Percentiles rank a stretch among this genome's conserved stretches.
These are phyloP conservation scores for Alligator sinensis DNA, from an alignment of 2,113 vertebrate genomes.

Conservation along the genomic window DNA sequence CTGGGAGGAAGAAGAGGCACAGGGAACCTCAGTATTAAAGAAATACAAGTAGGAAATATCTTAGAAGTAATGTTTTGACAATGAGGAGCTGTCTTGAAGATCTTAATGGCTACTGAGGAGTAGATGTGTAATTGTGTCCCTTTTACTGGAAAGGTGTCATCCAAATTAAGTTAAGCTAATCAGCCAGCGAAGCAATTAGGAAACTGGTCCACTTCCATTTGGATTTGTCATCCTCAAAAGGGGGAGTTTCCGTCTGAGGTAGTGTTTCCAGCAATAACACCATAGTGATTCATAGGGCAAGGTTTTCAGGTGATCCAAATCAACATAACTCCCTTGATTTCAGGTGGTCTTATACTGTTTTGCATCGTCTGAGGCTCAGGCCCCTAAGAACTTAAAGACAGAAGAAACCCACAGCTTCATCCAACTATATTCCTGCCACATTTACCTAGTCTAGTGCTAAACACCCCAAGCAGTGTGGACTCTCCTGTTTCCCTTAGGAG, in stretches of 20 bases:
- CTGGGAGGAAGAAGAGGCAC: conserved; percentile 43
- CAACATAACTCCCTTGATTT: conserved; percentile 8
- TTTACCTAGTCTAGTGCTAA: not conserved
- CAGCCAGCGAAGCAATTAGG: not conserved
- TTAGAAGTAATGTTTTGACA: conserved; percentile 50
- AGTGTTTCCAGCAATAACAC: conserved; percentile 35
- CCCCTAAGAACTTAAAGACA: not conserved
- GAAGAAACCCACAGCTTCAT: conserved; percentile 31
- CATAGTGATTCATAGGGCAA: conserved; percentile 42
- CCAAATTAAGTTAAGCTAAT: not conserved
- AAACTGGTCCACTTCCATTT: not conserved
- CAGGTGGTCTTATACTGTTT: conserved; percentile 48
- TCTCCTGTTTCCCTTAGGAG: not conserved
- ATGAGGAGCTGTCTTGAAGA: not conserved
- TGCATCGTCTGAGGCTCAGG: conserved; percentile 35
- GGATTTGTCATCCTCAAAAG: not conserved
- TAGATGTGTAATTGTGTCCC: not conserved
- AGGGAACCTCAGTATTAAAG: conserved; percentile 9
- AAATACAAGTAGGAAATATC: conserved; percentile 32
- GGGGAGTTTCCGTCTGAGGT: conserved; percentile 44
- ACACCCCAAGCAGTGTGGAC: not conserved
- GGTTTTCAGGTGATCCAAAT: conserved; percentile 48
- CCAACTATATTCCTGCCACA: not conserved
- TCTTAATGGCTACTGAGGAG: not conserved
- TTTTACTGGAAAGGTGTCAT: not conserved